Conservation (phyloP, 2,113 vertebrate genomes). For the Notiomystis cincta region DNA sequence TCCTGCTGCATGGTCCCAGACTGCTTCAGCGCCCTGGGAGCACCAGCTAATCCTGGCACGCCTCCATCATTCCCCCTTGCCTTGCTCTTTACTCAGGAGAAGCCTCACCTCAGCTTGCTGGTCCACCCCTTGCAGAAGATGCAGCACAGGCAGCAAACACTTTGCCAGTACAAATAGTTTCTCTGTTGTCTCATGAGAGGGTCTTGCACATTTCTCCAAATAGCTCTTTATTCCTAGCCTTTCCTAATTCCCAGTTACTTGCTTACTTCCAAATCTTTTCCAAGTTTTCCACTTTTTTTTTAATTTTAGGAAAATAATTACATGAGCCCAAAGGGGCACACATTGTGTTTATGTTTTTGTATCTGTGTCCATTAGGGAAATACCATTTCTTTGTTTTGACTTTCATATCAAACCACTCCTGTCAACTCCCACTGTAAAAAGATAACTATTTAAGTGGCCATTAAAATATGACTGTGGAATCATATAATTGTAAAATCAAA, state of each 20-base stretch:
- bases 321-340: not conserved
- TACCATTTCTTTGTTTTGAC: not conserved
- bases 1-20: not conserved
- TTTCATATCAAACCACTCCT: not conserved
- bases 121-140: not conserved
- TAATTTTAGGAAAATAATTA: not conserved
- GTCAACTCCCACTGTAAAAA: not conserved
- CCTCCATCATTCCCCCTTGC: not conserved
- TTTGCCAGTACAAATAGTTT: not conserved
- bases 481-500: not conserved
- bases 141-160: not conserved
- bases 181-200: not conserved
- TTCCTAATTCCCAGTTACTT: not conserved
- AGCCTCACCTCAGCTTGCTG: not conserved
- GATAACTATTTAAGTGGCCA: not conserved
- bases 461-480: not conserved
- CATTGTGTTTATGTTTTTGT: not conserved
- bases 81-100: not conserved
- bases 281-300: not conserved
- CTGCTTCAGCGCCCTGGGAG: not conserved
- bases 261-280: not conserved
- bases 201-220: not conserved
- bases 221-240: not conserved
- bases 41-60: rapidly evolving
- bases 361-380: not conserved